These are phyloP conservation scores for Melanchra persicariae DNA, from an alignment of 2,888 invertebrate genomes.

Conservation along the genomic window DNA sequence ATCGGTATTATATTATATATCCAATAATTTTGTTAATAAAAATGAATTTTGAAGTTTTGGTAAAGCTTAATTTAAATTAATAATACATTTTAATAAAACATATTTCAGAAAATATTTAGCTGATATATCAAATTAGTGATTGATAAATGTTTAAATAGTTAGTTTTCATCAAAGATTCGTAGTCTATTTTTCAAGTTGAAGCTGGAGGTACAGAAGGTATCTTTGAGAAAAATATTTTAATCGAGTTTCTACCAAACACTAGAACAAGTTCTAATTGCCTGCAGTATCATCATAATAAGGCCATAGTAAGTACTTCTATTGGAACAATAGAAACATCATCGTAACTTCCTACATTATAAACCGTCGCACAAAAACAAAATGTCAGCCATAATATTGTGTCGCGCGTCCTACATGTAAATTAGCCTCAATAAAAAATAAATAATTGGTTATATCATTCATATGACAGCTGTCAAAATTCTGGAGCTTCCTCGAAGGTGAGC, in stretches of 20 bases:
- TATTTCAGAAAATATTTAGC: not conserved
- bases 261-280: not conserved
- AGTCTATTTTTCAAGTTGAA: not conserved
- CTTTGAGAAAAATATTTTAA: too few relatives aligned
- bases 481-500: conserved; percentile 20
- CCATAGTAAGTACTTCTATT: not conserved
- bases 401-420: conserved; percentile 23
- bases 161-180: not conserved
- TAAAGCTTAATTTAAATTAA: too few relatives aligned
- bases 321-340: conserved; percentile 10
- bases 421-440: conserved; percentile 27
- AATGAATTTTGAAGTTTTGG: not conserved
- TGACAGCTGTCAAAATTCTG: conserved; percentile 41
- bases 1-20: not conserved
- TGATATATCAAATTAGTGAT: not conserved
- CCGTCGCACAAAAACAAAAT: conserved; percentile 17
- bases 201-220: too few relatives aligned
- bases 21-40: not conserved
- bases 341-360: conserved; percentile 4
- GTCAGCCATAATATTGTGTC: conserved; percentile 5
- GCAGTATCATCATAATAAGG: not conserved
- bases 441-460: conserved; percentile 23
- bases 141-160: not conserved
- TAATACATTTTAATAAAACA: not conserved
- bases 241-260: not conserved